Evolutionary conservation across 92 coral and sea anemone genomes (phyloP).

Genomic region (Heliopora coerulea): DNA sequence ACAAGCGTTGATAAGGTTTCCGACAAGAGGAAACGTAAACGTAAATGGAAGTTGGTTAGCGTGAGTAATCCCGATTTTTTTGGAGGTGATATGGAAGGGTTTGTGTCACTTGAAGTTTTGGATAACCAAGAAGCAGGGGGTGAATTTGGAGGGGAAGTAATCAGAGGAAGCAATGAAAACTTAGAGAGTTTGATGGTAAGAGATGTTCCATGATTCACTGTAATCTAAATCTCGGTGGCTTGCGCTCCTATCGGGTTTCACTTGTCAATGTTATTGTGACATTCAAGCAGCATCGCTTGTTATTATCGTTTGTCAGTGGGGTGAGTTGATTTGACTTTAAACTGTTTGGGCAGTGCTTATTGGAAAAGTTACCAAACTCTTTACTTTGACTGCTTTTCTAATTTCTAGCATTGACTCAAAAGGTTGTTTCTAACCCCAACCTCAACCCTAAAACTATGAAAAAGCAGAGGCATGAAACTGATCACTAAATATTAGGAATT

Average conservation of each 20-base stretch:
- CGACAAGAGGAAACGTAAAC: constrained; percentile 59
- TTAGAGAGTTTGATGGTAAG: background rate
- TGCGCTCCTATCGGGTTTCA: background rate
- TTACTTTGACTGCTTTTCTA: too few species aligned
- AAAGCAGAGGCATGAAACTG: too few species aligned
- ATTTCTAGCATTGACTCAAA: too few species aligned
- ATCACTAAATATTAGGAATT: too few species aligned
- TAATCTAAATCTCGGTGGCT: background rate
- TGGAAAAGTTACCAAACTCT: too few species aligned
- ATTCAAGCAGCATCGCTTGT: too few species aligned
- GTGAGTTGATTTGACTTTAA: too few species aligned
- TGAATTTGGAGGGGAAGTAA: constrained; percentile 34
- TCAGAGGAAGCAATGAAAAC: constrained; percentile 19
- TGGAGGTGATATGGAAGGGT: constrained; percentile 81
- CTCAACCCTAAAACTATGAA: too few species aligned
- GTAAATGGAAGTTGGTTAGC: constrained; percentile 77
- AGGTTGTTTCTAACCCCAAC: too few species aligned
- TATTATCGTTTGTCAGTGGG: too few species aligned
- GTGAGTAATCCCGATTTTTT: constrained; percentile 74
- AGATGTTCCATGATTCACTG: background rate
- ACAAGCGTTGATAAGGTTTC: background rate
- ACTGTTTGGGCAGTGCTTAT: too few species aligned
- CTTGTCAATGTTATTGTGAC: too few species aligned
- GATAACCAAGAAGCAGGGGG: constrained; percentile 57
- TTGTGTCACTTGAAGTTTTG: constrained; percentile 85